Percentiles rank a stretch among this genome's conserved stretches.
Conservation (phyloP, 2,113 vertebrate genomes). For the Megaleporinus macrocephalus region DNA sequence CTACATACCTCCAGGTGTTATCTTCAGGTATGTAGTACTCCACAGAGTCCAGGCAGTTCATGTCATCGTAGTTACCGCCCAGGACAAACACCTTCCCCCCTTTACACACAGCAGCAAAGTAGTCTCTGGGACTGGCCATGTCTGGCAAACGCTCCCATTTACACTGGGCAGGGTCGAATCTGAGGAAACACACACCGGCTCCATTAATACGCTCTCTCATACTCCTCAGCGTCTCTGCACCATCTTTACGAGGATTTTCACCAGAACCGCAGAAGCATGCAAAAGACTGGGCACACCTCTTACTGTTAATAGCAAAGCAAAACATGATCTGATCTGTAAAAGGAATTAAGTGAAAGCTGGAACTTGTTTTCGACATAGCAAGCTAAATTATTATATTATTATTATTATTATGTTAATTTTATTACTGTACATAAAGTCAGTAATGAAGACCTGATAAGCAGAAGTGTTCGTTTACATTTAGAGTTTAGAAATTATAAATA, state of each 20-base stretch:
- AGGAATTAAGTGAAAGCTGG: no score
- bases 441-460: no score
- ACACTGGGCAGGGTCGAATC: conserved; percentile 74
- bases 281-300: no score
- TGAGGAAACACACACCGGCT: conserved; percentile 51
- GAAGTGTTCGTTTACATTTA: no score
- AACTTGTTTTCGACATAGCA: no score
- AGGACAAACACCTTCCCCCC: conserved; percentile 78
- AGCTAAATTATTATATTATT: no score
- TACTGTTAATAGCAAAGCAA: no score
- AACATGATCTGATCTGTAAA: no score
- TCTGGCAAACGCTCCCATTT: conserved; percentile 77
- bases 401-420: no score
- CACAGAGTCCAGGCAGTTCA: conserved; percentile 73
- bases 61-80: conserved; percentile 74
- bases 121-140: conserved; percentile 75
- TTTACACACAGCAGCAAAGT: conserved; percentile 74
- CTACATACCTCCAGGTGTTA: conserved; percentile 80
- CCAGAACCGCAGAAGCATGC: no score
- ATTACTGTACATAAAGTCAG: no score
- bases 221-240: background rate
- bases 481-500: no score
- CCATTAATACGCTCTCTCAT: background rate
- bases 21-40: conserved; percentile 74
- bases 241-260: background rate